A percentile compares a stretch with the other conserved stretches of the same genome.
These are phyloP conservation scores for Artibeus jamaicensis DNA, from an alignment of 2,797 vertebrate species.

Conservation along the genomic window DNA sequence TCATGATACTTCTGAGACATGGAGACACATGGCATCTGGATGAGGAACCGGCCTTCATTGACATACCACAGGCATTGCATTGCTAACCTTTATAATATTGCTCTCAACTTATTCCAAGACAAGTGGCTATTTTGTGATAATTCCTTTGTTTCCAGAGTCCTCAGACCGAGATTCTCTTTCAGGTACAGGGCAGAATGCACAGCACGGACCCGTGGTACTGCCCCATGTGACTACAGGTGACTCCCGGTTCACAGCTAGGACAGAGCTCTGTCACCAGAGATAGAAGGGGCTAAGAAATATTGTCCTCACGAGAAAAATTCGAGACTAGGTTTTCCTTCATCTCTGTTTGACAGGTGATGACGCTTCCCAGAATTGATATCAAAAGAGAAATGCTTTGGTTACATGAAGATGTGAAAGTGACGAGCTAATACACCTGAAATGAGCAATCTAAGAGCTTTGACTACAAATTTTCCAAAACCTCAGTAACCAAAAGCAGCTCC, in stretches of 20 bases:
- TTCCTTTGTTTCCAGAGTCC: not conserved
- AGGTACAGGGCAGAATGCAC: fast-evolving
- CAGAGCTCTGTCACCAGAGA: not conserved
- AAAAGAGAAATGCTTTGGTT: not conserved
- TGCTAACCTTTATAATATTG: not conserved
- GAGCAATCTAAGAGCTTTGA: constrained; percentile 29
- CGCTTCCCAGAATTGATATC: not conserved
- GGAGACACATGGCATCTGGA: not conserved
- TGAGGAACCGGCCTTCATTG: not conserved
- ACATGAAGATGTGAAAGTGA: constrained; percentile 34
- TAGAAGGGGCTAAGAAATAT: not conserved
- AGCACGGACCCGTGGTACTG: fast-evolving
- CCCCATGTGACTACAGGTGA: no score
- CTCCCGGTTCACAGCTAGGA: not conserved
- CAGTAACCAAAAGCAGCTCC: constrained; percentile 49
- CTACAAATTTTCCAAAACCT: constrained; percentile 38
- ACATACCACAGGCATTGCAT: not conserved
- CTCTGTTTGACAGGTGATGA: not conserved
- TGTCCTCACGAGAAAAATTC: not conserved
- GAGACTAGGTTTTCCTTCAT: not conserved
- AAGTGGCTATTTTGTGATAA: not conserved
- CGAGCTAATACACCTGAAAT: constrained; percentile 26
- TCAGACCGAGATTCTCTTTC: not conserved
- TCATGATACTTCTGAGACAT: not conserved
- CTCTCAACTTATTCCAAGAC: not conserved